Conservation (phyloP, 2,113 vertebrate species). For the Eptesicus fuscus region DNA sequence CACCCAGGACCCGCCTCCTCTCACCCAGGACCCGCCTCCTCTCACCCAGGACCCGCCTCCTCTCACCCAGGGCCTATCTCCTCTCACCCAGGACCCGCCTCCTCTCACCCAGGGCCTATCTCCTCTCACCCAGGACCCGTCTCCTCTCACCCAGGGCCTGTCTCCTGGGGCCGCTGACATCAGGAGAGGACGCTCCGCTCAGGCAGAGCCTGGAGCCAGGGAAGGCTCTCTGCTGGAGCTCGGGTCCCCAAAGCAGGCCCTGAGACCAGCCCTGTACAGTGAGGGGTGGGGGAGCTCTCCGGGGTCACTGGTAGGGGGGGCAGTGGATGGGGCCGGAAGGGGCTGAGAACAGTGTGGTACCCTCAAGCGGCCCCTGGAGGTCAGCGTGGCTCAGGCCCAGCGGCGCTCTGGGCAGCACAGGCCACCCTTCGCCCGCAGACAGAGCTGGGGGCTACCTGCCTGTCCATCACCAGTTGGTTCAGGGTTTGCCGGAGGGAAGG, state of each 20-base stretch:
- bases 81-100: background rate
- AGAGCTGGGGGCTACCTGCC: background rate
- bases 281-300: background rate
- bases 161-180: background rate
- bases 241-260: background rate
- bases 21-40: background rate
- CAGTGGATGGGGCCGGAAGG: background rate
- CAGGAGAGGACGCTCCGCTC: background rate
- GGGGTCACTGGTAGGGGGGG: background rate
- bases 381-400: background rate
- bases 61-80: background rate
- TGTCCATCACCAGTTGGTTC: background rate
- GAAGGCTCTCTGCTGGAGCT: background rate
- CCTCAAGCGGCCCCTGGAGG: background rate
- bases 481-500: too few species aligned
- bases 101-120: background rate
- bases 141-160: background rate
- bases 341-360: background rate
- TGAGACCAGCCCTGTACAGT: background rate
- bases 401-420: background rate
- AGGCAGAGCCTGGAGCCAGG: background rate
- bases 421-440: background rate
- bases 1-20: background rate
- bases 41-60: background rate
- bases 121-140: too few species aligned